A percentile compares a stretch with the other conserved stretches of the same genome.
These are phyloP conservation scores for Apostichopus japonicus DNA, from an alignment of 35 echinoderm and acorn worm genomes.

Conservation along the genomic window DNA sequence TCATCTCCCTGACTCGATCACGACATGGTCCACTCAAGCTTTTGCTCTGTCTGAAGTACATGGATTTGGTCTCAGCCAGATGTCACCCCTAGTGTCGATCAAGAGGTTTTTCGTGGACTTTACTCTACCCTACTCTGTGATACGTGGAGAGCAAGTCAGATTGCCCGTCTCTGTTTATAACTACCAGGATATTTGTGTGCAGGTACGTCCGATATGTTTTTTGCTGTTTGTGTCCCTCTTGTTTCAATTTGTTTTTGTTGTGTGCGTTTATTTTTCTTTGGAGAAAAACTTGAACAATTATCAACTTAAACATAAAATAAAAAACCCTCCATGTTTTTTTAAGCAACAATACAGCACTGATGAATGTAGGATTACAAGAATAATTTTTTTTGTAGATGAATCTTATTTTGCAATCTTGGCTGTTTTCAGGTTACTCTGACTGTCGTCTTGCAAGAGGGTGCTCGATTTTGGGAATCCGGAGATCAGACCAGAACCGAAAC, in stretches of 20 bases:
- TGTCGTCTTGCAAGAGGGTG: conserved; percentile 68
- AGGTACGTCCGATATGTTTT: conserved; percentile 31
- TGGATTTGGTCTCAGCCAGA: conserved; percentile 80
- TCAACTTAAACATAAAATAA: too few relatives aligned
- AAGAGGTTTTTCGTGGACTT: conserved; percentile 93
- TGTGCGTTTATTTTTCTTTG: too few relatives aligned
- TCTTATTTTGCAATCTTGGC: not conserved
- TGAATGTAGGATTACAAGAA: too few relatives aligned
- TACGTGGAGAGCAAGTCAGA: conserved; percentile 86
- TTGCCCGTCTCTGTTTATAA: conserved; percentile 84
- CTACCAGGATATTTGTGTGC: conserved; percentile 87
- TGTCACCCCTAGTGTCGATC: conserved; percentile 63
- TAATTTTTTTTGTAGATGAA: too few relatives aligned
- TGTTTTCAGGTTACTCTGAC: conserved; percentile 65
- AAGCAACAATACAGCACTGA: too few relatives aligned
- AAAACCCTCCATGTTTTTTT: too few relatives aligned
- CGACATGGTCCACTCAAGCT: conserved; percentile 81
- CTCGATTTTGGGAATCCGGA: conserved; percentile 64
- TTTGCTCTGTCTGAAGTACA: conserved; percentile 71
- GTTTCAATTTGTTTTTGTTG: too few relatives aligned
- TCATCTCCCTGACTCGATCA: conserved; percentile 86
- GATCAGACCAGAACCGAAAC: conserved; percentile 52
- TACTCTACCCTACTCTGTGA: conserved; percentile 90
- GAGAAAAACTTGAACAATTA: too few relatives aligned
- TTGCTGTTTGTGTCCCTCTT: too few relatives aligned